phyloP scores from a whole-genome alignment of 2,888 invertebrate species.

The Smittia aterrima region DNA sequence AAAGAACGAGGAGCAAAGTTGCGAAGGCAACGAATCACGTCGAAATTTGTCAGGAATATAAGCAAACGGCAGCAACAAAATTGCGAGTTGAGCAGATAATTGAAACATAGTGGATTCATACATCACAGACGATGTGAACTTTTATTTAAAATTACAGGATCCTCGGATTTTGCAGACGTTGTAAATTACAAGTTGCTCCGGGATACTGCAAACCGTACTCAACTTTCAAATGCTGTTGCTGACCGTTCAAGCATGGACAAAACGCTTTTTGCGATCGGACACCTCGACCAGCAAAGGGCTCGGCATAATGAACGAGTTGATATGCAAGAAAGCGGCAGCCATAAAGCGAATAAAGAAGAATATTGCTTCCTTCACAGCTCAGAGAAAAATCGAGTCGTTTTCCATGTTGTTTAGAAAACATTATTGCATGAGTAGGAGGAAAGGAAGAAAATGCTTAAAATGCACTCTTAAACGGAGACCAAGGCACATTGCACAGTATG shows the following conservation, averaged over 20 bases:
- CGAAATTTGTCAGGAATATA: not conserved
- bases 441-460: not conserved
- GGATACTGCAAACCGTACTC: not conserved
- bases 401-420: constrained; percentile 31
- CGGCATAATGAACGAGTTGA: no score
- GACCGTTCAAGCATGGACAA: not conserved
- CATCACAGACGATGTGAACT: constrained; percentile 19
- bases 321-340: not conserved
- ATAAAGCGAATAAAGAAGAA: not conserved
- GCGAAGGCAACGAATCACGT: not conserved
- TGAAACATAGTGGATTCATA: constrained; percentile 30
- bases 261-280: not conserved
- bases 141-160: constrained; percentile 29
- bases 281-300: not conserved
- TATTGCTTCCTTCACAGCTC: constrained; percentile 5
- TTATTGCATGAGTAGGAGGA: not conserved
- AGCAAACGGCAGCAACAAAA: not conserved
- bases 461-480: constrained; percentile 27
- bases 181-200: not conserved
- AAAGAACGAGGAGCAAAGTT: no score
- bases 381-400: not conserved
- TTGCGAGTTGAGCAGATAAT: constrained; percentile 5
- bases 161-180: not conserved
- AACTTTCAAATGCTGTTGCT: not conserved
- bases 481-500: constrained; percentile 5